These are phyloP conservation scores for Chouioia cunea DNA, from an alignment of 2,888 invertebrate species.

Conservation along the genomic window DNA sequence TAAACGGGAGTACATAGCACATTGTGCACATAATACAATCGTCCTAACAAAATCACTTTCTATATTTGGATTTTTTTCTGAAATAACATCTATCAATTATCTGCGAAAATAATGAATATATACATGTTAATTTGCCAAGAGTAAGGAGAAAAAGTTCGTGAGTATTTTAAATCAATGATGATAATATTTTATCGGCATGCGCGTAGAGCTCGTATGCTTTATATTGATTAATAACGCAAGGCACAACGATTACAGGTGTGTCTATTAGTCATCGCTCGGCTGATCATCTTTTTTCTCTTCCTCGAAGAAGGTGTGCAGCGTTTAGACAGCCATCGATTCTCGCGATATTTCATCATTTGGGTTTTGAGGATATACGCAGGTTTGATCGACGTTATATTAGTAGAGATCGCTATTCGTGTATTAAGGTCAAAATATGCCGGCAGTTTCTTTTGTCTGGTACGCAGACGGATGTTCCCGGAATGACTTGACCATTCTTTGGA, in stretches of 20 bases:
- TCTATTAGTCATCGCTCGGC: slow-evolving; percentile 45
- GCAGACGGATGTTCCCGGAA: slow-evolving; percentile 26
- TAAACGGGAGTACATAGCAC: slow-evolving; percentile 7
- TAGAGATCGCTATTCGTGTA: slow-evolving; percentile 35
- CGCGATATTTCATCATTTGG: slow-evolving; percentile 39
- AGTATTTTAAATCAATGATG: slow-evolving; percentile 11
- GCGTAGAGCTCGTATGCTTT: slow-evolving; percentile 26
- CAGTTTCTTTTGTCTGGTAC: slow-evolving; percentile 35
- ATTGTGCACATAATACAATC: neutral
- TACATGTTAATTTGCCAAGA: neutral
- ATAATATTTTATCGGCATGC: too few species aligned
- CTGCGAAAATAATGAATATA: slow-evolving; percentile 10
- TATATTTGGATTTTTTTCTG: slow-evolving; percentile 1
- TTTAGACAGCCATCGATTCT: slow-evolving; percentile 11
- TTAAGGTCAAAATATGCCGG: slow-evolving; percentile 42
- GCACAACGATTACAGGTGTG: slow-evolving; percentile 32
- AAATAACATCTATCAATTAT: neutral
- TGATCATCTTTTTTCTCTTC: slow-evolving; percentile 30
- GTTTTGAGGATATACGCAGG: slow-evolving; percentile 3
- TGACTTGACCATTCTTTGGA: slow-evolving; percentile 41
- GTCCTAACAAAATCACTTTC: slow-evolving; percentile 1
- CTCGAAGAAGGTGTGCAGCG: slow-evolving; percentile 10
- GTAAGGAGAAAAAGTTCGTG: neutral
- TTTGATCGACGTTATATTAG: neutral
- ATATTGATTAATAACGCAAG: slow-evolving; percentile 40